Conservation (phyloP, 2,113 vertebrate genomes). For the Psettodes erumei region DNA sequence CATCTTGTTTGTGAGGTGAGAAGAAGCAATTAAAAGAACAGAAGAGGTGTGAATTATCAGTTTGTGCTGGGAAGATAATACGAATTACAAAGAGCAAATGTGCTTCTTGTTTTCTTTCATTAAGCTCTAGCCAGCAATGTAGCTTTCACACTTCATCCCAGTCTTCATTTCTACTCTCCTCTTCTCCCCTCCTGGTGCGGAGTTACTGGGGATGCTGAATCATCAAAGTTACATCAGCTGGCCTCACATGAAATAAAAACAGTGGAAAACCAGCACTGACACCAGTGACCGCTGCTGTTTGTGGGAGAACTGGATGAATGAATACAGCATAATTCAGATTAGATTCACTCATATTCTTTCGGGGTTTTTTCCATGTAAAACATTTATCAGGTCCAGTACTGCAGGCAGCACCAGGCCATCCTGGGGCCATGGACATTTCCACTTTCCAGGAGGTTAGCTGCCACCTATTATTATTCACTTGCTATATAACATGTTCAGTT, state of each 20-base stretch:
- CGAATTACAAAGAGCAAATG: constrained; percentile 2
- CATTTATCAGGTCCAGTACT: neutral
- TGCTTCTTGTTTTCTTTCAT: neutral
- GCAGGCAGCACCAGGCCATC: too few species aligned
- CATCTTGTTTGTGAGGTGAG: constrained; percentile 21
- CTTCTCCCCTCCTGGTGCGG: constrained; percentile 18
- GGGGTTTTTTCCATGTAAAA: neutral
- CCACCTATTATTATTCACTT: neutral
- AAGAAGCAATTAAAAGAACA: constrained; percentile 43
- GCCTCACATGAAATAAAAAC: constrained; percentile 35
- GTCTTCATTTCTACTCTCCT: neutral
- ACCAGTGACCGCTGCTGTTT: constrained; percentile 37
- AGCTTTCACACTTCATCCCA: constrained; percentile 1
- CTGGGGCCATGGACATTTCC: too few species aligned
- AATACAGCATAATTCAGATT: too few species aligned
- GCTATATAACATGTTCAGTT: neutral
- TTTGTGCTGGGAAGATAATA: constrained; percentile 21
- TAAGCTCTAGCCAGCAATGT: neutral
- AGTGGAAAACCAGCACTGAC: constrained; percentile 20
- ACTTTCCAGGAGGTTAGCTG: neutral
- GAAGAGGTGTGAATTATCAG: constrained; percentile 36
- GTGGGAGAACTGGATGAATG: too few species aligned
- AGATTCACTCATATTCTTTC: neutral
- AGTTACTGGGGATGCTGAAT: constrained; percentile 47
- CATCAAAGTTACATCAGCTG: constrained; percentile 53